Base-by-base conservation (phyloP, 2,797 vertebrate genomes). In the Rachycentron canadum region DNA sequence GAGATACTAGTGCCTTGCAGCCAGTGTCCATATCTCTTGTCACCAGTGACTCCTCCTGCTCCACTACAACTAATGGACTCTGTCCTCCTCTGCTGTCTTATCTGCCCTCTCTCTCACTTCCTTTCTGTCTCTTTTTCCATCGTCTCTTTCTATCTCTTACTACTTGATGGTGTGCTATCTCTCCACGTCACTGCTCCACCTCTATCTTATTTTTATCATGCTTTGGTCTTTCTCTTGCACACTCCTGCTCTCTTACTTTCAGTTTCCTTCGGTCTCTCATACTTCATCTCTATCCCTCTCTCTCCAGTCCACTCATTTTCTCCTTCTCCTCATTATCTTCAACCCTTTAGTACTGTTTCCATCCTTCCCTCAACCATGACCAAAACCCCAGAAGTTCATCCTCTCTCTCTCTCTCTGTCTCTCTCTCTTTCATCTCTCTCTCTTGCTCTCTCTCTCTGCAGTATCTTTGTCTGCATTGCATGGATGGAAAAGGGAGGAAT, bases 41-140 rank as follows among this genome's bases (percentile, higher is more conserved):
- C 78, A 78, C 86, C 78, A 76, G 82, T 89, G 89, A 91, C 86
- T 92, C 86, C 81, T 80, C 60, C 78, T 80, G 84, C 86, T 87
- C 84, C 83, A 77, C 77, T 78, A 84, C 90, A 87, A 87, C 88
- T 91, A 91, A 92, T 91, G 84, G 88, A 92, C 85, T 88, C 88
- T 82, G 84, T 85, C 81, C 83, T 91, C 76, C 83, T 88, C 81
- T 68, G 62, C 86, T 40, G 30, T 86, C 89, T 93, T 93, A 92
- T 92, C 90, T 82, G 49, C 36, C n/a, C 73, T 49, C 71, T 73
- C 78, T 82, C 81, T 80, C 43, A 64, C 78, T 69, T 41, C 69
- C 32, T 61, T 65, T 58, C 45, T 34, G 61, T 23, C 73, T 45
- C 38, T 57, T 28, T 34, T 36, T 56, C 61, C 67, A 49, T 76